Percentiles rank a stretch among this genome's conserved stretches.
phyloP scores from a whole-genome alignment of 92 coral and sea anemone genomes.

The Siderastrea radians region DNA sequence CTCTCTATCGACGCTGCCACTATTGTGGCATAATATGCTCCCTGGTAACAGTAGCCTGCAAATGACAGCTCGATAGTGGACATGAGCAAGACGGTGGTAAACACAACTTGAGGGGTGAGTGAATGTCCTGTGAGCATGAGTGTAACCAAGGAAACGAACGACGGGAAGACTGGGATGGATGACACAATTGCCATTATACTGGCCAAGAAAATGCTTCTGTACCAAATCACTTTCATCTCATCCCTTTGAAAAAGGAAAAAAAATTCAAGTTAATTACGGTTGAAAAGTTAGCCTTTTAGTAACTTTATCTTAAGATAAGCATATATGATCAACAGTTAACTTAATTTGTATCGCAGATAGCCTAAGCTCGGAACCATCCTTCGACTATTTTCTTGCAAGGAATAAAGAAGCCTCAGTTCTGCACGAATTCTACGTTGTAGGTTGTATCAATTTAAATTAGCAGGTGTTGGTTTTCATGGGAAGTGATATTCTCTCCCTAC shows the following conservation, averaged over 20 bases:
- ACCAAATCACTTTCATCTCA: slow-evolving; percentile 37
- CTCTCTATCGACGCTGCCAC: slow-evolving; percentile 35
- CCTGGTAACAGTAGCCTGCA: slow-evolving; percentile 40
- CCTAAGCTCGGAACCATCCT: too few species aligned
- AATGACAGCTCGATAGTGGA: slow-evolving; percentile 38
- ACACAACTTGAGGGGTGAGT: slow-evolving; percentile 38
- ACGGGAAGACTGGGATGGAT: slow-evolving; percentile 34
- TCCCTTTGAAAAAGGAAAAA: not conserved
- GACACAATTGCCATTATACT: slow-evolving; percentile 38
- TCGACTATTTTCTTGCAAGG: too few species aligned
- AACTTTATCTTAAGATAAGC: too few species aligned
- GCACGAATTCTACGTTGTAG: too few species aligned
- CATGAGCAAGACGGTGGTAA: slow-evolving; percentile 38
- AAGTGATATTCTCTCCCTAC: too few species aligned
- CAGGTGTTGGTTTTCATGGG: too few species aligned
- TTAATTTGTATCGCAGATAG: too few species aligned
- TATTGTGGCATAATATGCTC: slow-evolving; percentile 41
- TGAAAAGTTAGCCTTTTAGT: not conserved
- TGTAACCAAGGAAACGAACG: slow-evolving; percentile 48
- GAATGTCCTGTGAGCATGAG: slow-evolving; percentile 35
- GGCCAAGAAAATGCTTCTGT: slow-evolving; percentile 43
- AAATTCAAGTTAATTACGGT: too few species aligned
- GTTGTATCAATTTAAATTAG: too few species aligned
- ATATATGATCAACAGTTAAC: too few species aligned
- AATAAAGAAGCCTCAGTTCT: too few species aligned